Evolutionary conservation across 2,888 invertebrate species (phyloP), one percentile per base, ranked within the genome.

Genomic region (Andrena haemorrhoa): DNA sequence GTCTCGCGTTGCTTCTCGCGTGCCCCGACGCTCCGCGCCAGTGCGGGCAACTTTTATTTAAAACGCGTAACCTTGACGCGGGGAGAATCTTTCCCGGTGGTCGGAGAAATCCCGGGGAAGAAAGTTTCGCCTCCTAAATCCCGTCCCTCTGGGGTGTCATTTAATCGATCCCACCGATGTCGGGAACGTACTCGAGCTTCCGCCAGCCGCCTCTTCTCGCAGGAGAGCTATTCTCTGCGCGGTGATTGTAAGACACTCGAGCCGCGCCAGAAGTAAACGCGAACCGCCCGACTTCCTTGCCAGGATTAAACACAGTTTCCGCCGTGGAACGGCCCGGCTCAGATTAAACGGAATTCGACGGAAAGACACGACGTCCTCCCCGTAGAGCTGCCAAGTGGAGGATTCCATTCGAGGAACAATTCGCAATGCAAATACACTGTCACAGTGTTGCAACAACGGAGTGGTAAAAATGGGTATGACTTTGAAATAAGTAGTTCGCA

Each of bases 111-210:
- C 70, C 68, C 58, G 49, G 41, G 26, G 65, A 60, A 53, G 49
- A 53, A 87, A 87, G 77, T 86, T 79, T 75, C 77, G 49, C 65
- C 69, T 76, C 74, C 76, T 82, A 79, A 79, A 87, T 85, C 82
- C 76, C 63, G 70, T 53, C 53, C 71, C 86, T 63, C 88, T 35
- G 29, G 76, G 79, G 88, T 77, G 80, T 83, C 86, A 69, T 85
- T 86, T 88, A 81, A 87, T 86, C 86, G 86, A 86, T 88, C 86
- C 74, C 8, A 20, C 33, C 61, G 60, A 78, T 75, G 65, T 33
- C 58, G 65, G 53, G 58, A 70, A 75, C 75, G 51, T 51, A 73
- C 73, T 56, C 33, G n/a, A 63, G 66, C 20, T 49, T 33, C 33
- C 63, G 53, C 60, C 41, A 65, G 69, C 33, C 47, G 16, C 23